Percentiles rank a stretch among this genome's conserved stretches.
phyloP scores from a whole-genome alignment of 2,797 vertebrate genomes.

The Megaceryle alcyon region DNA sequence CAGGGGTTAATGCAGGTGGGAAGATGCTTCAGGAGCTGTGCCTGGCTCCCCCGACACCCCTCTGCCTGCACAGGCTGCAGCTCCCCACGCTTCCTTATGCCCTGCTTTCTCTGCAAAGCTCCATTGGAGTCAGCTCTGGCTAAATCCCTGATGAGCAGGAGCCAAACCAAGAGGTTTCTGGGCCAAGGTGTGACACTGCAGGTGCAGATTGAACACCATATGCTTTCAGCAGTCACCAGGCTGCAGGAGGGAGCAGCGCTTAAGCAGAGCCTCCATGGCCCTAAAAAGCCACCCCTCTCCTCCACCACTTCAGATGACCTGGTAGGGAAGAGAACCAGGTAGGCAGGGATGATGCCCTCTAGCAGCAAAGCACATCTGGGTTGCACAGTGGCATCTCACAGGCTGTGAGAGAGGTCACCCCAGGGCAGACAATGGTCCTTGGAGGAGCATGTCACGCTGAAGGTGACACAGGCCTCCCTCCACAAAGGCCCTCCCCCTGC shows the following conservation, averaged over 20 bases:
- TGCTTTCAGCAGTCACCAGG: neutral
- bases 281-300: neutral
- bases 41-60: neutral
- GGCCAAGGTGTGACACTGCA: neutral
- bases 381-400: neutral
- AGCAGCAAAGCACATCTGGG: neutral
- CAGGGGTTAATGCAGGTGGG: rapidly evolving
- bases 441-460: neutral
- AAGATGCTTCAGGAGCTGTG: neutral
- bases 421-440: rapidly evolving
- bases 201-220: neutral
- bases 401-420: neutral
- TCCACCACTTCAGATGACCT: neutral
- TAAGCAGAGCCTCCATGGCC: neutral
- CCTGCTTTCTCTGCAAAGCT: neutral
- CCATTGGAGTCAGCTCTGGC: neutral
- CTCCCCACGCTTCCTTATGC: rapidly evolving
- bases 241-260: neutral
- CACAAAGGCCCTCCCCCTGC: rapidly evolving
- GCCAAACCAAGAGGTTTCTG: neutral
- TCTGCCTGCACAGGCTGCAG: neutral
- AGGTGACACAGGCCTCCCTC: neutral
- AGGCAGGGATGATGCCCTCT: neutral
- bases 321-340: neutral
- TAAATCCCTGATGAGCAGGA: neutral